These are phyloP conservation scores for Karalla daura DNA, from an alignment of 2,797 vertebrate genomes.

Conservation along the genomic window DNA sequence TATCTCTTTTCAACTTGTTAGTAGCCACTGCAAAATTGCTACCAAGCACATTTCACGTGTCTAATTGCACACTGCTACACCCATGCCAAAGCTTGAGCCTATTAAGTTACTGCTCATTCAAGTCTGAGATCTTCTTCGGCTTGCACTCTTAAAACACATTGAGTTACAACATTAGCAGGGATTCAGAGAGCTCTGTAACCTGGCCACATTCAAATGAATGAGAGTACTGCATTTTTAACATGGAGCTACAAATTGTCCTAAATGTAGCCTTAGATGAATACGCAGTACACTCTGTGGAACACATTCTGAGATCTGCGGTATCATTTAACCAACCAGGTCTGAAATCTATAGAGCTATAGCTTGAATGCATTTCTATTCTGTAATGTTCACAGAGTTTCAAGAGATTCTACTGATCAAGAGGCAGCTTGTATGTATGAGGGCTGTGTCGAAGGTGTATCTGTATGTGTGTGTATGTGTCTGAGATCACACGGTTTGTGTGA, in stretches of 20 bases:
- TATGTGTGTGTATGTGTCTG: background rate
- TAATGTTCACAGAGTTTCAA: background rate
- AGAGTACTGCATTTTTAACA: background rate
- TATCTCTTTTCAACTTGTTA: too few relatives aligned
- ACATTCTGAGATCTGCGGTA: too few relatives aligned
- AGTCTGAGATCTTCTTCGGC: background rate
- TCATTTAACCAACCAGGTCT: background rate
- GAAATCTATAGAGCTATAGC: background rate
- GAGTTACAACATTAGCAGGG: background rate
- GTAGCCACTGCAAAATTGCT: background rate
- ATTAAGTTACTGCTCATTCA: background rate
- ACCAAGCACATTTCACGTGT: background rate
- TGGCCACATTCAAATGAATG: background rate
- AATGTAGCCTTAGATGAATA: background rate
- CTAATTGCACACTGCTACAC: background rate
- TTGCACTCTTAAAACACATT: background rate
- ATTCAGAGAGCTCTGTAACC: background rate
- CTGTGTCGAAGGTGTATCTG: slow-evolving; percentile 13
- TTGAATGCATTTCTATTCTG: background rate
- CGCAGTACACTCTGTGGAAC: background rate
- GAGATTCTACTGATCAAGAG: slow-evolving; percentile 1
- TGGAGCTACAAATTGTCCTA: background rate
- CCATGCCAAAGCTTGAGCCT: background rate
- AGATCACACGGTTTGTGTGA: slow-evolving; percentile 28
- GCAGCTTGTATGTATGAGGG: background rate